Evolutionary conservation across 2,113 vertebrate genomes (phyloP).

Genomic region (Parotia lawesii): DNA sequence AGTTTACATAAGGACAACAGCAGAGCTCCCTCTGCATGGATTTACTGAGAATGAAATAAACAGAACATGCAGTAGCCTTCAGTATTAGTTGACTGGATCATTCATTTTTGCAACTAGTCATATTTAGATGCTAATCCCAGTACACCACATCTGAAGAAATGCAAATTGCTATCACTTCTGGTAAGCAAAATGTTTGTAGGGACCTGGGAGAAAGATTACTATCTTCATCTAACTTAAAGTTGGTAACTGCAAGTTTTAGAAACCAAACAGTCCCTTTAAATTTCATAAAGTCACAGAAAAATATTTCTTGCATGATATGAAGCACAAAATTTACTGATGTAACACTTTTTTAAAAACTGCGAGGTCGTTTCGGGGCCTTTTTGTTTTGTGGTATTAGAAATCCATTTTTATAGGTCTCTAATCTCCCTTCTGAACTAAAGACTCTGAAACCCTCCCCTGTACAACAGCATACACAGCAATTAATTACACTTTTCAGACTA

Average conservation of each 20-base stretch:
- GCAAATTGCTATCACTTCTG: neutral
- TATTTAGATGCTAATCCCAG: neutral
- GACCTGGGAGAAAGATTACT: neutral
- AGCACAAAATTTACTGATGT: neutral
- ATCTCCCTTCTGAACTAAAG: neutral
- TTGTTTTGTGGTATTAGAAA: neutral
- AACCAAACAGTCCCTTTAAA: neutral
- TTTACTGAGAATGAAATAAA: neutral
- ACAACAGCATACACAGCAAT: accelerated
- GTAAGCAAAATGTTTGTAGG: neutral
- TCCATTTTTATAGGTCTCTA: neutral
- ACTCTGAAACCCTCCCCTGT: neutral
- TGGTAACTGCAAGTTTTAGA: neutral
- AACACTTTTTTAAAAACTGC: neutral
- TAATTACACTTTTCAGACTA: neutral
- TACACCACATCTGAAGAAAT: neutral
- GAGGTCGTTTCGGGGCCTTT: neutral
- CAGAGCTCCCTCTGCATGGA: neutral
- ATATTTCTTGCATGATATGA: neutral
- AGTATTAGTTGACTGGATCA: neutral
- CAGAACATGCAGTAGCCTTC: neutral
- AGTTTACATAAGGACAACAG: neutral
- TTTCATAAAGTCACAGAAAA: neutral
- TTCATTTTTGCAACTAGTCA: neutral
- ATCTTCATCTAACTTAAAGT: neutral